phyloP scores from a whole-genome alignment of 2,797 vertebrate species.

The Malurus splendens region DNA sequence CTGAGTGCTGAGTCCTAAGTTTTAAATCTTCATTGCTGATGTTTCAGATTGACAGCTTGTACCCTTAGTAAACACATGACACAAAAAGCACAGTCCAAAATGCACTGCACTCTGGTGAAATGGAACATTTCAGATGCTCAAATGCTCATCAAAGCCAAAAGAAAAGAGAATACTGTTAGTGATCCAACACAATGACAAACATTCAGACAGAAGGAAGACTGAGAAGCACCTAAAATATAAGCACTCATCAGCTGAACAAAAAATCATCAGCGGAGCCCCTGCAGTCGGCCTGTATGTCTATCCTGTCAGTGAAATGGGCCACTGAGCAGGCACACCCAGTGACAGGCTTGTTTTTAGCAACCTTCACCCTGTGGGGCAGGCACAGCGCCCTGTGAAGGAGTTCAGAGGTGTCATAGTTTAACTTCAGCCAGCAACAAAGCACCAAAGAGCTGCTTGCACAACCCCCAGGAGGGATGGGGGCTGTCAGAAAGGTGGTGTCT shows the following conservation, averaged over 20 bases:
- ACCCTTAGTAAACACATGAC: not conserved
- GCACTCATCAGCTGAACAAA: not conserved
- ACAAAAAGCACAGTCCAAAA: not conserved
- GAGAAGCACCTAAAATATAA: not conserved
- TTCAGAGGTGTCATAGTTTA: not conserved
- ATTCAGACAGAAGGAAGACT: not conserved
- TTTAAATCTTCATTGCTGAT: not conserved
- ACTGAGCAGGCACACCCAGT: not conserved
- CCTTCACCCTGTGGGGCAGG: rapidly evolving
- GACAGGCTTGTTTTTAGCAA: not conserved
- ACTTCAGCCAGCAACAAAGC: not conserved
- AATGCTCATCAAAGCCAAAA: not conserved
- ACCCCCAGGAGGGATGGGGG: not conserved
- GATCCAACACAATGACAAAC: not conserved
- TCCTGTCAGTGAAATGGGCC: not conserved
- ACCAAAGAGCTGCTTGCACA: not conserved
- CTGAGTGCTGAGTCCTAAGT: not conserved
- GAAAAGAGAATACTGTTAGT: not conserved
- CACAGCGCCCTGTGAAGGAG: rapidly evolving
- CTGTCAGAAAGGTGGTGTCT: not conserved
- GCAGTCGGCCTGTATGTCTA: not conserved
- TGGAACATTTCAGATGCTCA: not conserved
- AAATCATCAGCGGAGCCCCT: not conserved
- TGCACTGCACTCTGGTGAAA: rapidly evolving
- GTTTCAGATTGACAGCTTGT: not conserved